phyloP scores from a whole-genome alignment of 2,113 vertebrate species.

The Puffinus mauretanicus region DNA sequence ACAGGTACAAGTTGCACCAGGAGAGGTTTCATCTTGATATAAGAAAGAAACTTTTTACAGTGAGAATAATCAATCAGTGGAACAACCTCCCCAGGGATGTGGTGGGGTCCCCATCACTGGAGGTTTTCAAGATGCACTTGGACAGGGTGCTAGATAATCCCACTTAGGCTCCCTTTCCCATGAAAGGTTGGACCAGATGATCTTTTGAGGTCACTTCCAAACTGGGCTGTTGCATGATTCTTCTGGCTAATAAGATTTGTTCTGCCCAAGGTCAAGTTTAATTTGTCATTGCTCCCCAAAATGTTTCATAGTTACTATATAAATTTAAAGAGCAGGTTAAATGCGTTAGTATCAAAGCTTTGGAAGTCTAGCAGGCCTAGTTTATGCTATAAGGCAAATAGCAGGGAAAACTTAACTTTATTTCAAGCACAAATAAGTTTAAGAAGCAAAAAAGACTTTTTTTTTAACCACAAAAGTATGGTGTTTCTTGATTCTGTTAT shows the following conservation, averaged over 20 bases:
- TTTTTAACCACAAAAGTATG: not conserved
- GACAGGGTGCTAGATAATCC: not conserved
- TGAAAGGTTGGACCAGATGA: not conserved
- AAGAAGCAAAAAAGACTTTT: not conserved
- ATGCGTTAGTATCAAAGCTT: not conserved
- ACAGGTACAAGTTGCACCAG: not conserved
- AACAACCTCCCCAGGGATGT: not conserved
- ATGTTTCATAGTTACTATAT: not conserved
- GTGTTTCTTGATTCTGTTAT: not conserved
- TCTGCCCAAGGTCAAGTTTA: not conserved
- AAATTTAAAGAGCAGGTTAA: not conserved
- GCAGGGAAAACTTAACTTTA: not conserved
- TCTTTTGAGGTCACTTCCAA: not conserved
- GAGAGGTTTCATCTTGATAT: not conserved
- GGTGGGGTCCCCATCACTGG: not conserved
- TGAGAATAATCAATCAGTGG: not conserved
- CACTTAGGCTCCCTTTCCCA: not conserved
- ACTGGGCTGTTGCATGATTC: not conserved
- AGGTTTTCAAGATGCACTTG: not conserved
- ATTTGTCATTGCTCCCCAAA: not conserved
- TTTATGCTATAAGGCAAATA: not conserved
- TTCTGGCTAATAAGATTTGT: not conserved
- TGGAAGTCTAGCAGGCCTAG: not conserved
- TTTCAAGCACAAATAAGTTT: not conserved
- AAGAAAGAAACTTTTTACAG: not conserved